Conservation (phyloP, 1,140 invertebrate genomes). For the Ceratosolen fusciceps region DNA sequence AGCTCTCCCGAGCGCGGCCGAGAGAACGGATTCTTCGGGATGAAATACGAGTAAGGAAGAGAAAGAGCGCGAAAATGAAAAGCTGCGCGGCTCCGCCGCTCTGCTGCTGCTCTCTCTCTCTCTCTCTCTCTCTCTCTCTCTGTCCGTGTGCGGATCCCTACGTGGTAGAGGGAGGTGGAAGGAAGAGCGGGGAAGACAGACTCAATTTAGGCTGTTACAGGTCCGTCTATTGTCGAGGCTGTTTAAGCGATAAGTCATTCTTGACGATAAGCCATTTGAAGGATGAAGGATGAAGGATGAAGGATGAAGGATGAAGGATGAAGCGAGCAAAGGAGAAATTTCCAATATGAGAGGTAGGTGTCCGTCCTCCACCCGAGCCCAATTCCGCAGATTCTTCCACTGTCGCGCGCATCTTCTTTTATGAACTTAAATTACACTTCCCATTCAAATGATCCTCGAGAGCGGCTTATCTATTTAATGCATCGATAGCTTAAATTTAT, state of each 20-base stretch:
- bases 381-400: constrained; percentile 32
- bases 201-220: constrained; percentile 62
- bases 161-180: neutral
- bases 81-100: neutral
- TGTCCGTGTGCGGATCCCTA: neutral
- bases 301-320: constrained; percentile 6
- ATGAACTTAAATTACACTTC: constrained; percentile 14
- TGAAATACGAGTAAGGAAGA: constrained; percentile 62
- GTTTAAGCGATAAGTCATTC: constrained; percentile 66
- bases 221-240: constrained; percentile 55
- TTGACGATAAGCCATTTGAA: constrained; percentile 61
- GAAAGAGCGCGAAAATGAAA: constrained; percentile 47
- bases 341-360: constrained; percentile 2
- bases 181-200: constrained; percentile 48
- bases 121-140: too few species aligned
- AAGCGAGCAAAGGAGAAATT: constrained; percentile 25
- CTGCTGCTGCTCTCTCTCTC: too few species aligned
- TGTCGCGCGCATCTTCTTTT: constrained; percentile 6
- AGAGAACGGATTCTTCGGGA: constrained; percentile 51
- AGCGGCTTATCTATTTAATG: constrained; percentile 20
- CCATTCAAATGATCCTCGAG: constrained; percentile 14
- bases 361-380: neutral
- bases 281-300: constrained; percentile 11
- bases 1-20: constrained; percentile 32
- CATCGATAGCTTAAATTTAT: constrained; percentile 11